Percentiles rank a stretch among this genome's conserved stretches.
These are phyloP conservation scores for Alca torda DNA, from an alignment of 2,797 vertebrate genomes.

Conservation along the genomic window DNA sequence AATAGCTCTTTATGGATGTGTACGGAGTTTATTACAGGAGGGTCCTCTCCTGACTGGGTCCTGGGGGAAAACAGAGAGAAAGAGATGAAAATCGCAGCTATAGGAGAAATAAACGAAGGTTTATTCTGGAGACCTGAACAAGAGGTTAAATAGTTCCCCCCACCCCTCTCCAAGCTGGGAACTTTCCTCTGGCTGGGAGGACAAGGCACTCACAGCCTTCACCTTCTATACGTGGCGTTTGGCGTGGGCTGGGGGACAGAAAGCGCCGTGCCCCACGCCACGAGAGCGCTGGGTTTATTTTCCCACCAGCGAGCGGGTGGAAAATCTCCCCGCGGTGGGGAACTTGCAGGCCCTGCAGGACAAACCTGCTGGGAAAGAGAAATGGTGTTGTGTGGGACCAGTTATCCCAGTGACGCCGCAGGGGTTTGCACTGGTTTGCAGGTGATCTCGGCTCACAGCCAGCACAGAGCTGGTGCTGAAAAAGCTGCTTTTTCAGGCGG, in stretches of 20 bases:
- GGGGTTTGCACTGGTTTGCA: background rate
- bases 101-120: background rate
- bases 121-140: background rate
- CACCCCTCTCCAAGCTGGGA: background rate
- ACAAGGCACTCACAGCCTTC: background rate
- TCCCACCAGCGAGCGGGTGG: background rate
- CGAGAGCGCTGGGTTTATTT: background rate
- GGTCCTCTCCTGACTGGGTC: background rate
- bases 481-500: background rate
- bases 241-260: background rate
- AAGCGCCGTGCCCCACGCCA: accelerated
- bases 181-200: background rate
- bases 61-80: background rate
- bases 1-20: background rate
- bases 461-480: background rate
- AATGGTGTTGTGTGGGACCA: background rate
- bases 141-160: background rate
- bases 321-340: background rate
- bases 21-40: background rate
- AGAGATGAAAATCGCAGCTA: background rate
- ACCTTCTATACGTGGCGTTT: background rate
- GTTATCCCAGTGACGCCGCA: background rate
- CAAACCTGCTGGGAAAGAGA: background rate
- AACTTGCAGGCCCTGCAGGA: background rate
- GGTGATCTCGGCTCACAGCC: background rate